Evolutionary conservation across 2,797 vertebrate genomes (phyloP).

Genomic region (Enoplosus armatus): DNA sequence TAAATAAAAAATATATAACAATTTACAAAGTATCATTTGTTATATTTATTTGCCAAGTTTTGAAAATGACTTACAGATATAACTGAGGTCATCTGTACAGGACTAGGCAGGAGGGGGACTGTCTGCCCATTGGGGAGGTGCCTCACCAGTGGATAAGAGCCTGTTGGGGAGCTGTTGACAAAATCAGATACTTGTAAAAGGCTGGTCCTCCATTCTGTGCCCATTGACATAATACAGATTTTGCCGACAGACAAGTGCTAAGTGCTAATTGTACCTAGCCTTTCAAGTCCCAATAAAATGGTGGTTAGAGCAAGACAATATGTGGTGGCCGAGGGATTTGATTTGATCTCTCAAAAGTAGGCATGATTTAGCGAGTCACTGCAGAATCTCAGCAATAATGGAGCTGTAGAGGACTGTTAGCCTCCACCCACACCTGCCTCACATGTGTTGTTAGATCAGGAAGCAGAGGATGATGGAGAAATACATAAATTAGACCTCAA

Average conservation of each 20-base stretch:
- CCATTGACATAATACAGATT: conserved; percentile 11
- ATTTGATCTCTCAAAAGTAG: not conserved
- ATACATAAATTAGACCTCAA: conserved; percentile 1
- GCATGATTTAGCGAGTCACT: not conserved
- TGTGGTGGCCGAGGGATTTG: not conserved
- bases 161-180: conserved; percentile 90
- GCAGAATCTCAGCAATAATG: not conserved
- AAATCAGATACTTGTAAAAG: conserved; percentile 34
- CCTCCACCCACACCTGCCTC: conserved; percentile 3
- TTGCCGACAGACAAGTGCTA: not conserved
- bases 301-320: not conserved
- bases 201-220: conserved; percentile 1
- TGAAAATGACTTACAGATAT: conserved; percentile 90
- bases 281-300: not conserved
- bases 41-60: not conserved
- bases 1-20: not conserved
- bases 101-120: conserved; percentile 93
- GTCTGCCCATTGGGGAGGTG: conserved; percentile 96
- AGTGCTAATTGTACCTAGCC: not conserved
- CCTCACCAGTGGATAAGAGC: conserved; percentile 92
- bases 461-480: not conserved
- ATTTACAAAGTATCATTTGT: not conserved
- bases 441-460: not conserved
- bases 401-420: not conserved
- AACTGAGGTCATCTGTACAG: conserved; percentile 95